Percentiles rank a stretch among this genome's conserved stretches.
phyloP scores from a whole-genome alignment of 2,113 vertebrate genomes.

The Phocoena sinus region DNA sequence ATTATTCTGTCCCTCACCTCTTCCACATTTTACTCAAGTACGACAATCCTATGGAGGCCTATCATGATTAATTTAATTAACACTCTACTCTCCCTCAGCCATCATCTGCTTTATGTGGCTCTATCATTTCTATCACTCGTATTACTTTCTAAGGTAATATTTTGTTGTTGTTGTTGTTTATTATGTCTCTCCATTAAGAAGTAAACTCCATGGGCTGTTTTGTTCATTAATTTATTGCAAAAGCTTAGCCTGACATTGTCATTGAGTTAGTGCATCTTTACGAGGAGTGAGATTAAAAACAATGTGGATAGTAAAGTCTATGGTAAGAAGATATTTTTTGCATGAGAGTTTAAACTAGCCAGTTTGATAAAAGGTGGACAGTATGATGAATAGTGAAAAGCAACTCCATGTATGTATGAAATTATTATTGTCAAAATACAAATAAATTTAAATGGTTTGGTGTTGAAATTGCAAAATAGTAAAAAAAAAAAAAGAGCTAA shows the following conservation, averaged over 20 bases:
- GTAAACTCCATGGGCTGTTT: not conserved
- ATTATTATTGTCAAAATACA: not conserved
- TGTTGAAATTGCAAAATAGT: not conserved
- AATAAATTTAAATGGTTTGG: not conserved
- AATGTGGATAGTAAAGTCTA: not conserved
- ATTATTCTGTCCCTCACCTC: not conserved
- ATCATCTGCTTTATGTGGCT: not conserved
- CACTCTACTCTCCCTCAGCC: not conserved
- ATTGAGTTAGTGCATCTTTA: not conserved
- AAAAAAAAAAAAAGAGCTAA: not conserved
- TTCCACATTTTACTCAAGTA: not conserved
- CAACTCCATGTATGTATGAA: not conserved
- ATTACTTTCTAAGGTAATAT: not conserved
- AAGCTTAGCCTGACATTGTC: not conserved
- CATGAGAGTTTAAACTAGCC: not conserved
- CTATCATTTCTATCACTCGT: not conserved
- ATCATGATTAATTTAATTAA: not conserved
- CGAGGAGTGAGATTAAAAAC: not conserved
- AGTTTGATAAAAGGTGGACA: not conserved
- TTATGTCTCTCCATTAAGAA: not conserved
- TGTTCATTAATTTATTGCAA: not conserved
- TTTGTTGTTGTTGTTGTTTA: not conserved
- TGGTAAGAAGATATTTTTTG: not conserved
- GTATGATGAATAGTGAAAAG: not conserved
- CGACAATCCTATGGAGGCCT: accelerated